Evolutionary conservation across 2,888 invertebrate species (phyloP), one percentile per base, ranked within the genome.

Genomic region (Zootermopsis nevadensis): DNA sequence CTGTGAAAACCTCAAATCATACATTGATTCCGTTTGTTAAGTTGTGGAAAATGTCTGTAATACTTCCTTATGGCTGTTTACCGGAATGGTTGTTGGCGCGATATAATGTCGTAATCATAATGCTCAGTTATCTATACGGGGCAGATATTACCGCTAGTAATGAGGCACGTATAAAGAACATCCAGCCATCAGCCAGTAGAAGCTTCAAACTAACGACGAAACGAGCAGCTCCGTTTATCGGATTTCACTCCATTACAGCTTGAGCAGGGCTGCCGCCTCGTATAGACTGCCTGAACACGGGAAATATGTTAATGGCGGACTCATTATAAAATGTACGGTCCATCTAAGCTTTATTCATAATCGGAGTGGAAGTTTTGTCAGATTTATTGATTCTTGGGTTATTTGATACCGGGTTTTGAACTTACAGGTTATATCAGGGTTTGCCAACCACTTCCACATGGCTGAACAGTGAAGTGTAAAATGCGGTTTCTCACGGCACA

Each of bases 241-340:
- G 60, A 27, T 55, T 55, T 55, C 55, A 55, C 55, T 55, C 12
- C 55, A 55, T 55, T 55, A 55, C 55, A 22, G 10, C 6, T 27
- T 2, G 27, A 19, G 48, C 48, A 48, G 19, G 3, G 15, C 48
- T 19, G 48, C 48, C 48, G 48, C 19, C 48, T 48, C 48, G 48
- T 48, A 48, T 27, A n/a, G n/a, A 27, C 60, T 27, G 27, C 60
- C 60, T 60, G 60, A 60, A 10, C 60, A 27, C 60, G n/a, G 60
- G n/a, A 60, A 60, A 60, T 60, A 60, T 60, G 60, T 60, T 60
- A 60, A 60, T 60, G 7, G 27, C 2, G n/a, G 27, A 60, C n/a
- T 60, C 60, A 27, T 60, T 60, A 60, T 60, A 60, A 60, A 60
- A 27, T 60, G 60, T 27, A 60, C 60, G 60, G 60, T 60, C 60